Evolutionary conservation across 2,113 vertebrate genomes (phyloP).

Genomic region (Alethe diademata): DNA sequence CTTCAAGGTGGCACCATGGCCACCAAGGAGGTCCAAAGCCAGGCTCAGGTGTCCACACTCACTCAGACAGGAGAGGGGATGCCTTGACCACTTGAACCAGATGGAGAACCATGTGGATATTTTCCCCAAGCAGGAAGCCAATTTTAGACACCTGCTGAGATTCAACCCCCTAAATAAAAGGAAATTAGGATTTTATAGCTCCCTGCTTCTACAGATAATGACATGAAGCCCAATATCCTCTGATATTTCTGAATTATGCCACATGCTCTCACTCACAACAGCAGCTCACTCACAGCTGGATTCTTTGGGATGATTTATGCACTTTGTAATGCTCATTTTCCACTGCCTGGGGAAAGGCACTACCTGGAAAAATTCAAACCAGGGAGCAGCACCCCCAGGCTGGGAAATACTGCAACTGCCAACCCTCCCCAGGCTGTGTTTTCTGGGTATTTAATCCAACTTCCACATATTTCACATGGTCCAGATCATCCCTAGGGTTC

Average conservation of each 20-base stretch:
- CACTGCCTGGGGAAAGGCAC: not conserved
- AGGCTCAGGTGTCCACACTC: not conserved
- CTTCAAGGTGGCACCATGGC: not conserved
- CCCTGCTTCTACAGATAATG: not conserved
- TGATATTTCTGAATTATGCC: fast-evolving
- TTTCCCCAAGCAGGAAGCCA: not conserved
- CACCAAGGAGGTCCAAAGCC: not conserved
- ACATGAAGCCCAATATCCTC: not conserved
- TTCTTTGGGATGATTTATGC: not conserved
- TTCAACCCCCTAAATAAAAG: not conserved
- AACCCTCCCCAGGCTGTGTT: not conserved
- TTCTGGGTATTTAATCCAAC: not conserved
- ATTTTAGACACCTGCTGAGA: not conserved
- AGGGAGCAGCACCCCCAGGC: not conserved
- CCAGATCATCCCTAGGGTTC: not conserved
- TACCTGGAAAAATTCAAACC: not conserved
- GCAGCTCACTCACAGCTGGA: not conserved
- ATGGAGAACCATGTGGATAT: fast-evolving
- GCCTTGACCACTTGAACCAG: not conserved
- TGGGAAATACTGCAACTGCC: not conserved
- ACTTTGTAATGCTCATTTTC: not conserved
- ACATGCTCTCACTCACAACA: fast-evolving
- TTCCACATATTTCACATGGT: fast-evolving
- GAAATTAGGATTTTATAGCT: not conserved
- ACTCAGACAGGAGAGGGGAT: not conserved